Evolutionary conservation across 2,888 invertebrate genomes (phyloP).

Genomic region (Panorpa germanica): DNA sequence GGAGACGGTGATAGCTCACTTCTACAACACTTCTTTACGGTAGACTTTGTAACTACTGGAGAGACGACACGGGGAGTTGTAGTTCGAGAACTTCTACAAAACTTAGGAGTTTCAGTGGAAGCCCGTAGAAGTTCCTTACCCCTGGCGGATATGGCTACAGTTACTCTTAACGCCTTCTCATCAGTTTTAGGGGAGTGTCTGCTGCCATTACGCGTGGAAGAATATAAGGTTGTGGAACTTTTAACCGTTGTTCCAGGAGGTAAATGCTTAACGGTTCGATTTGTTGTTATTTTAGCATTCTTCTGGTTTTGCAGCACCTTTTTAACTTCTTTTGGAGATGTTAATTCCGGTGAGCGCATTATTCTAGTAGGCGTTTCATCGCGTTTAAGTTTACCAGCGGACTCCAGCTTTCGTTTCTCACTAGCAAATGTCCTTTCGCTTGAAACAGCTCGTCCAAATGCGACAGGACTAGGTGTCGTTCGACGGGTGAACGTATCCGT

Average conservation of each 20-base stretch:
- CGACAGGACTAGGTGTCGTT: slow-evolving; percentile 24
- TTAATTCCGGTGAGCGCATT: slow-evolving; percentile 29
- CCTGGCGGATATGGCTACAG: slow-evolving; percentile 21
- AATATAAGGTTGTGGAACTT: slow-evolving; percentile 22
- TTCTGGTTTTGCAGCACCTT: slow-evolving; percentile 26
- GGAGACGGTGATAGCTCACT: too few species aligned
- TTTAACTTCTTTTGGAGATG: slow-evolving; percentile 37
- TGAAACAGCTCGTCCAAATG: slow-evolving; percentile 25
- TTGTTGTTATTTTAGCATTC: too few species aligned
- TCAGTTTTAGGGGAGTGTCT: slow-evolving; percentile 16
- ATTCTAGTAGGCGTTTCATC: slow-evolving; percentile 24
- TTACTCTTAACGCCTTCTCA: slow-evolving; percentile 25
- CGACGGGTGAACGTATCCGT: slow-evolving; percentile 16
- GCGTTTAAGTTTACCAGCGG: slow-evolving; percentile 18
- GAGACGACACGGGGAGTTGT: not conserved
- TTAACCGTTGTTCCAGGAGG: slow-evolving; percentile 22
- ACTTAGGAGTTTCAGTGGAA: slow-evolving; percentile 10
- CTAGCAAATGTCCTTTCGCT: slow-evolving; percentile 37
- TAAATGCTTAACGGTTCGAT: slow-evolving; percentile 13
- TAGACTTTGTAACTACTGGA: slow-evolving; percentile 6
- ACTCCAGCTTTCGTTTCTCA: slow-evolving; percentile 30
- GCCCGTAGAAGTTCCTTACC: slow-evolving; percentile 13
- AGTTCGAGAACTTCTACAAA: not conserved
- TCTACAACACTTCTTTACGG: too few species aligned
- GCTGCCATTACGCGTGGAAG: slow-evolving; percentile 18